Percentiles rank a stretch among this genome's conserved stretches.
These are phyloP conservation scores for Psammodynastes pulverulentus DNA, from an alignment of 2,113 vertebrate genomes.

Conservation along the genomic window DNA sequence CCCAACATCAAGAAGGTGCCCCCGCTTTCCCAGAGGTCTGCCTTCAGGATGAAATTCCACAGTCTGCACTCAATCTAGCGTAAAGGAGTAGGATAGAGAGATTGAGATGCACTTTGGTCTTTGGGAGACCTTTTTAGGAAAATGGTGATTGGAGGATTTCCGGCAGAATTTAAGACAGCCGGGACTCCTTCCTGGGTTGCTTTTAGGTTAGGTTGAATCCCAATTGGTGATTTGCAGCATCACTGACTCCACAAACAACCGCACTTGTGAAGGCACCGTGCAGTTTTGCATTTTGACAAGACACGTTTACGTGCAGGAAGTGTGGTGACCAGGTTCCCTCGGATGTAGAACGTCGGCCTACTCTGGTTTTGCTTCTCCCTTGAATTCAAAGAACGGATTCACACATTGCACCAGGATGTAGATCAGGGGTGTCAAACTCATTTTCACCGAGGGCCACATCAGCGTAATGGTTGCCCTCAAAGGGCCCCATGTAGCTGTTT, in stretches of 20 bases:
- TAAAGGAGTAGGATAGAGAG: background rate
- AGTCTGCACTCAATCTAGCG: background rate
- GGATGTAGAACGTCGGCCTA: background rate
- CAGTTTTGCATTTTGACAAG: background rate
- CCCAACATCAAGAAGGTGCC: background rate
- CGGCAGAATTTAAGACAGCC: background rate
- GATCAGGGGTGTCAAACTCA: too few species aligned
- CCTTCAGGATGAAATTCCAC: background rate
- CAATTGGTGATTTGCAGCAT: background rate
- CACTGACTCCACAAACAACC: background rate
- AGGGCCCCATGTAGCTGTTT: too few species aligned
- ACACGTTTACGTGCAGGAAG: background rate
- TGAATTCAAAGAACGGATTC: background rate
- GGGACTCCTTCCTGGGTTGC: background rate
- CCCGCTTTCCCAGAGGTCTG: background rate
- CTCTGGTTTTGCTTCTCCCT: background rate
- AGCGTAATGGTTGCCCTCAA: too few species aligned
- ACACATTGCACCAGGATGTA: background rate
- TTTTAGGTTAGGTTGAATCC: background rate
- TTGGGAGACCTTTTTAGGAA: background rate
- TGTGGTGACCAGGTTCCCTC: background rate
- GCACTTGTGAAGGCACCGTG: background rate
- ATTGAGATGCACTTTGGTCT: background rate
- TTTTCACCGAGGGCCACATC: too few species aligned
- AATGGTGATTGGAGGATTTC: background rate